phyloP scores from a whole-genome alignment of 2,113 vertebrate species.

The Protobothrops flavoviridis region DNA sequence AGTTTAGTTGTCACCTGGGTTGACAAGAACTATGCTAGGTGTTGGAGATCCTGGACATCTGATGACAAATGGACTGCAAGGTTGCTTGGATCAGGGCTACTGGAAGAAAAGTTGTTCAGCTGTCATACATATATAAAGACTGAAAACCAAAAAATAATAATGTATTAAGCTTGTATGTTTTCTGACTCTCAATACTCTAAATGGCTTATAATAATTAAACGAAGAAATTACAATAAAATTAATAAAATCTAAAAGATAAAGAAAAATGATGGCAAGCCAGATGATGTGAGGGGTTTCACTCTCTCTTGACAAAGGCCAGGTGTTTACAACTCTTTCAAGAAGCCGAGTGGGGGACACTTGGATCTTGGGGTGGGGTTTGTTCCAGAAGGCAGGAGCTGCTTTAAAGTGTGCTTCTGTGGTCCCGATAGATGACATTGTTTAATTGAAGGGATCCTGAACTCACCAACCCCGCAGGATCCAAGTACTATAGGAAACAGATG shows the following conservation, averaged over 20 bases:
- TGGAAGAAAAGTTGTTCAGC: too few relatives aligned
- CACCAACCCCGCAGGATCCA: neutral
- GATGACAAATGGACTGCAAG: too few relatives aligned
- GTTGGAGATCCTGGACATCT: too few relatives aligned
- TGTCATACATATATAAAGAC: too few relatives aligned
- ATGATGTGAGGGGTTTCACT: neutral
- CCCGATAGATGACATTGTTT: neutral
- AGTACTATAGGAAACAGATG: neutral
- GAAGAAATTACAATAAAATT: neutral
- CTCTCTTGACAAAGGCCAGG: neutral
- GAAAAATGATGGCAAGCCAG: neutral
- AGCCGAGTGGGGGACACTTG: neutral
- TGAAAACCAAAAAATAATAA: neutral
- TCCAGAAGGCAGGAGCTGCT: neutral
- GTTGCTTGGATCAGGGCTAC: too few relatives aligned
- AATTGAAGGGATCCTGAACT: neutral
- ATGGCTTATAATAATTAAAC: neutral
- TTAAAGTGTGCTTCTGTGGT: neutral
- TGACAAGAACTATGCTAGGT: too few relatives aligned
- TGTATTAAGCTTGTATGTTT: neutral
- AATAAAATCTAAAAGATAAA: neutral
- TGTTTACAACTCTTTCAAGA: neutral
- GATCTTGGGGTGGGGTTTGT: neutral
- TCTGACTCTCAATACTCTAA: neutral
- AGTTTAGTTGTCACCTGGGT: too few relatives aligned